Evolutionary conservation across 1,140 invertebrate genomes (phyloP), one percentile per base, ranked within the genome.

Genomic region (Reticulitermes speratus): DNA sequence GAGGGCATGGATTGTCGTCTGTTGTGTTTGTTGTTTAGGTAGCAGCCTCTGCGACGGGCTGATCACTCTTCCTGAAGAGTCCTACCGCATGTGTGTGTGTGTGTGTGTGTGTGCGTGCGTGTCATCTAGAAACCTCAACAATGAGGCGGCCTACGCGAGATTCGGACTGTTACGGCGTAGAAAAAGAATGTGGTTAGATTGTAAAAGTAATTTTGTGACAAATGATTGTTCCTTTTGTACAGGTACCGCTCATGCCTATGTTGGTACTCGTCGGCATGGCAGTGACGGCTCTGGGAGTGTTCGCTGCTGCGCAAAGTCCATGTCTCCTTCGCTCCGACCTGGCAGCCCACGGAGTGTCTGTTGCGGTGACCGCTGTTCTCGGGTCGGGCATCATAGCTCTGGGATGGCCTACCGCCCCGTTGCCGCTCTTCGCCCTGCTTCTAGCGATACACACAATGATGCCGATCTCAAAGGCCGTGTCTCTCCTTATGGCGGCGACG

Each of bases 371-470:
- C 0, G 87, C 90, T 8, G 89, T 90, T 8, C 90, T 93, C 0
- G 91, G 92, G 0, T 90, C 91, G 25, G 91, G 91, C 6, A 92
- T 92, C 0, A 86, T 92, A 0, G 88, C 92, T 55, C 90, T 93
- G 87, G 93, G 92, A 0, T 92, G 92, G 16, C 89, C 92, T 82
- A 92, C 93, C 86, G 94, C 94, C 3, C 93, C 94, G 1, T 89
- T 95, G 85, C 93, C 94, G 3, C 91, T 95, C 44, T 95, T 95
- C 88, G 93, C 94, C 12, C 90, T 95, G 0, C 92, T 95, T 88
- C 88, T 95, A 90, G 94, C 94, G 88, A 92, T 95, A 75, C 94
- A 95, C 88, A 95, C 95, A 82, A 95, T 95, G 94, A 92, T 95
- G 90, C 95, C 95, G 2, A 92, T 95, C 87, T 94, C 94, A 3